Conservation (phyloP, 1,140 invertebrate genomes). For the Campodea augens region DNA sequence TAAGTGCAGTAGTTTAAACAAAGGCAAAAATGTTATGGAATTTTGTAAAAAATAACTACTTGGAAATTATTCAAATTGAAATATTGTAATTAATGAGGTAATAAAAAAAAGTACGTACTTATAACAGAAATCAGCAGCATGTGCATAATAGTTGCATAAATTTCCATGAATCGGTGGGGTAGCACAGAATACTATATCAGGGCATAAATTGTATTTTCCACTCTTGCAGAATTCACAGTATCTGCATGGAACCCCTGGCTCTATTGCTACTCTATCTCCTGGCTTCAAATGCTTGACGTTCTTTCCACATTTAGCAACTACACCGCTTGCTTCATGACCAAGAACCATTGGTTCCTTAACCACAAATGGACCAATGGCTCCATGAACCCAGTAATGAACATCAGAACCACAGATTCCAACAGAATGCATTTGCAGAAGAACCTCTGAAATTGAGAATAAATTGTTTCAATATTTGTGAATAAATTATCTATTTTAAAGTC, state of each 20-base stretch:
- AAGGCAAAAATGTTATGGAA: no score
- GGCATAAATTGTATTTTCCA: conserved; percentile 79
- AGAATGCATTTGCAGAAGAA: conserved; percentile 64
- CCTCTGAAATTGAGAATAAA: conserved; percentile 36
- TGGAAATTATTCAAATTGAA: no score
- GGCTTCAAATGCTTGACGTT: conserved; percentile 49
- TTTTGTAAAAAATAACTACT: no score
- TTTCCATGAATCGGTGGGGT: conserved; percentile 78
- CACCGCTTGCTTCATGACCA: conserved; percentile 70
- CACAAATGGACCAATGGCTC: conserved; percentile 63
- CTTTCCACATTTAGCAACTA: conserved; percentile 44
- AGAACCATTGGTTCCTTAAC: conserved; percentile 69
- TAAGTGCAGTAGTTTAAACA: no score
- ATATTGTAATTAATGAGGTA: no score
- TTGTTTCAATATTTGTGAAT: background rate
- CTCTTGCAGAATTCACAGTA: conserved; percentile 64
- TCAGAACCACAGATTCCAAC: conserved; percentile 95
- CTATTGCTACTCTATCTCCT: conserved; percentile 84
- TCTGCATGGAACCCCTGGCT: conserved; percentile 77
- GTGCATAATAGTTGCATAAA: conserved; percentile 62
- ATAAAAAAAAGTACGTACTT: no score
- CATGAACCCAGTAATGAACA: conserved; percentile 72
- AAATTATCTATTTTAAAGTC: conserved; percentile 9
- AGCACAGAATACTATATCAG: conserved; percentile 67
- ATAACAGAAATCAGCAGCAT: conserved; percentile 83